Base-by-base conservation (phyloP, 1,140 invertebrate genomes). In the Asobara japonica region DNA sequence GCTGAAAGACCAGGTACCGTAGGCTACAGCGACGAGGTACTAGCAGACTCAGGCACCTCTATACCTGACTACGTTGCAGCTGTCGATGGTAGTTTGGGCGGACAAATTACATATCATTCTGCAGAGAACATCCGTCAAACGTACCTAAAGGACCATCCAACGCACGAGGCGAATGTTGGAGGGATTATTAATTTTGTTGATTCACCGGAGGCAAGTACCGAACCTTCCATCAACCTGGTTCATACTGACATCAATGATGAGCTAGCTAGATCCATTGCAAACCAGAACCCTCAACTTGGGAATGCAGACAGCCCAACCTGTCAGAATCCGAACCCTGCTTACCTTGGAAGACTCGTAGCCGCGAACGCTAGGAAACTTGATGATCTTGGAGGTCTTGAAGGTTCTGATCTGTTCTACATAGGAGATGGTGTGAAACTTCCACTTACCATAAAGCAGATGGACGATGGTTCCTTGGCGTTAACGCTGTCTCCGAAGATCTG, bases 351-450 rank as follows among this genome's bases (percentile, higher is more conserved):
- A 27, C 65, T 72, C n/a, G 64, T 38, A 1, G 36, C 33, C 11
- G 29, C 38, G 11, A 29, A 61, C 31, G 1, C 25, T 0, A 25
- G 27, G 13, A 16, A 13, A 27, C 6, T 64, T 0, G 65, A 78
- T 10, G 45, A 81, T 13, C n/a, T 79, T 0, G 51, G 70, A 2
- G 68, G 74, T 36, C 70, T 79, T 5, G 38, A 61, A 11, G 70
- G 79, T 8, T 76, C 79, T 0, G 74, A 83, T 5, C 38, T 86
- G 0, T 80, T 80, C 45, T 87, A 85, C 33, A 41, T 85, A 7
- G 83, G 78, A 8, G 83, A 86, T 71, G 79, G 78, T 1, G 79
- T 85, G 0, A 79, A 73, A 22, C 65, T 87, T 31, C 86, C 86
- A 0, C 16, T 87, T 36, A 83, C 77, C 1, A 79, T 85, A 66